Conservation (phyloP, 2,797 vertebrate species). For the Gadopsis marmoratus region DNA sequence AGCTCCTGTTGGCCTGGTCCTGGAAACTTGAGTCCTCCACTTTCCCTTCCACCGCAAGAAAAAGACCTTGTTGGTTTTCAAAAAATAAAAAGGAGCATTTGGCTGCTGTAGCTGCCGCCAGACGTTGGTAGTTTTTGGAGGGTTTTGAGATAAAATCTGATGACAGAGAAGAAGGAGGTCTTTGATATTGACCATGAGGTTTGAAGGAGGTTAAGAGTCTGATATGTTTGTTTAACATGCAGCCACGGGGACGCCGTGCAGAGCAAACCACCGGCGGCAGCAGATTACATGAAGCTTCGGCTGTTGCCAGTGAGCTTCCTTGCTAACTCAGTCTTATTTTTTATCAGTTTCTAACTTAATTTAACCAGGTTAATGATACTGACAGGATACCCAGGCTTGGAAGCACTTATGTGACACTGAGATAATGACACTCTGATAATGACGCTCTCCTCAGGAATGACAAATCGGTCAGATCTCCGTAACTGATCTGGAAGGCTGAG, state of each 20-base stretch:
- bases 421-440: conserved; percentile 35
- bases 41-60: conserved; percentile 56
- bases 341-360: conserved; percentile 13
- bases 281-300: conserved; percentile 45
- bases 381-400: conserved; percentile 3
- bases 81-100: conserved; percentile 53
- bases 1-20: conserved; percentile 60
- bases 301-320: conserved; percentile 38
- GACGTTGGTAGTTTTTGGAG: conserved; percentile 63
- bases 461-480: conserved; percentile 49
- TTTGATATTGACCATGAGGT: conserved; percentile 76
- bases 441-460: conserved; percentile 63
- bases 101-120: conserved; percentile 49
- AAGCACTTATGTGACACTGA: conserved; percentile 13
- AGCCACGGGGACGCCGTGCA: conserved; percentile 50
- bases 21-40: conserved; percentile 72
- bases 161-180: conserved; percentile 76
- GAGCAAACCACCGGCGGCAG: conserved; percentile 49
- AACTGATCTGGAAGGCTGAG: conserved; percentile 51
- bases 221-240: conserved; percentile 75
- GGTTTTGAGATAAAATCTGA: conserved; percentile 73
- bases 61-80: conserved; percentile 73
- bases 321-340: conserved; percentile 15
- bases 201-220: conserved; percentile 60
- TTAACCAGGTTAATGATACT: conserved; percentile 37